A percentile compares a stretch with the other conserved stretches of the same genome.
phyloP scores from a whole-genome alignment of 2,888 invertebrate species.

The Lasioglossum vierecki region DNA sequence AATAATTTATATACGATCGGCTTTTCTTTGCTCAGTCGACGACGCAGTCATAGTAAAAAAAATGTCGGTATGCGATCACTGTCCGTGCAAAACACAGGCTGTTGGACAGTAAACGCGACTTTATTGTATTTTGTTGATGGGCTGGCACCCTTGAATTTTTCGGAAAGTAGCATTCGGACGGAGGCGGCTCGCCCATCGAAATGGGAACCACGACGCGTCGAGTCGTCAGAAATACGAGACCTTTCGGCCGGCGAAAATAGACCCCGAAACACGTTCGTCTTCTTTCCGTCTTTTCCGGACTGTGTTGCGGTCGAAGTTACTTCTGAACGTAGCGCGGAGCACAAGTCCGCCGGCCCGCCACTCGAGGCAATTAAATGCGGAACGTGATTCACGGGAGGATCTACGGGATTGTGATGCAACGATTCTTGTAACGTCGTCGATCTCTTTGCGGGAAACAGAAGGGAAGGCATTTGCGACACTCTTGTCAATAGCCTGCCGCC shows the following conservation, averaged over 20 bases:
- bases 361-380: conserved; percentile 64
- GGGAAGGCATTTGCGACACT: neutral
- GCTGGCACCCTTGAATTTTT: neutral
- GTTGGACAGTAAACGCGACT: no score
- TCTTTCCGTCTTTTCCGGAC: conserved; percentile 64
- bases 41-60: no score
- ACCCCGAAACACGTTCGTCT: conserved; percentile 57
- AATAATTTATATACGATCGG: no score
- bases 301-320: conserved; percentile 51
- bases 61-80: no score
- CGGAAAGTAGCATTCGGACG: neutral
- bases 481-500: neutral
- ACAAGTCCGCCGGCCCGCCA: conserved; percentile 22
- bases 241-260: conserved; percentile 60
- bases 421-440: conserved; percentile 21
- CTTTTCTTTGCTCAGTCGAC: no score
- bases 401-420: conserved; percentile 56
- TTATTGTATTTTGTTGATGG: no score
- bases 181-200: conserved; percentile 16
- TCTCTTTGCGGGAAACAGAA: neutral
- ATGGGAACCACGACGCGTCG: conserved; percentile 22
- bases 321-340: conserved; percentile 44
- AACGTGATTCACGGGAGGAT: conserved; percentile 63
- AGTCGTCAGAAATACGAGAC: conserved; percentile 61
- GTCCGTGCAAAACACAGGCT: no score